These are phyloP conservation scores for Andrena minutula DNA, from an alignment of 2,888 invertebrate species.

Conservation along the genomic window DNA sequence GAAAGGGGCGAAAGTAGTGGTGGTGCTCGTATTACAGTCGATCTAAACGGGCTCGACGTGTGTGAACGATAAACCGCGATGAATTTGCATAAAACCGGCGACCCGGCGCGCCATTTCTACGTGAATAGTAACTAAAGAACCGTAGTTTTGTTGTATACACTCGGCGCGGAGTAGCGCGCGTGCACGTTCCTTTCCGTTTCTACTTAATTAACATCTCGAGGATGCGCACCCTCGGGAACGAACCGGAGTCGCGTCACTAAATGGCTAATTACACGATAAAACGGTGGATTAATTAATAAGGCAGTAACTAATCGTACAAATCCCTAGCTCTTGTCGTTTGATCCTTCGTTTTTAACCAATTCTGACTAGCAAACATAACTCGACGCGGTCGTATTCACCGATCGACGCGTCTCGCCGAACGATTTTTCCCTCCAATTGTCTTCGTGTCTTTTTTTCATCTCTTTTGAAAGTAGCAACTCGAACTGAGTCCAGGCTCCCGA, in stretches of 20 bases:
- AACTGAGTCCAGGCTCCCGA: constrained; percentile 17
- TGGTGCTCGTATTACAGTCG: constrained; percentile 9
- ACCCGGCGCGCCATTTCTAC: constrained; percentile 67
- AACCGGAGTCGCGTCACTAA: constrained; percentile 64
- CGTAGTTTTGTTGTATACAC: constrained; percentile 77
- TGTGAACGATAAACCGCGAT: constrained; percentile 47
- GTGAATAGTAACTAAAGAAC: constrained; percentile 84
- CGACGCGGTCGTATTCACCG: constrained; percentile 78
- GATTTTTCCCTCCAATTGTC: constrained; percentile 4
- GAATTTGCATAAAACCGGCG: constrained; percentile 58
- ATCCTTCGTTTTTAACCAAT: constrained; percentile 80
- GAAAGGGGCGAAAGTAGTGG: constrained; percentile 36
- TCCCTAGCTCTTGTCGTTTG: constrained; percentile 76
- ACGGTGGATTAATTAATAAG: constrained; percentile 57
- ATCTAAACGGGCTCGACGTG: constrained; percentile 13
- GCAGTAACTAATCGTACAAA: constrained; percentile 73
- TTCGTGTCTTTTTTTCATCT: neutral
- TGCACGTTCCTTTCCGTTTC: constrained; percentile 30
- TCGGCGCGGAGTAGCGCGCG: constrained; percentile 29
- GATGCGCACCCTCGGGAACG: constrained; percentile 70
- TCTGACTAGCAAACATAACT: constrained; percentile 85
- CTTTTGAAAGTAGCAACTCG: constrained; percentile 59
- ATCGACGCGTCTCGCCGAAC: constrained; percentile 58
- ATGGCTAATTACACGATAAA: constrained; percentile 69
- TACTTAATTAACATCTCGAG: constrained; percentile 69